Conservation (phyloP, 2,888 invertebrate species). For the Scaptomyza cyrtandrae region DNA sequence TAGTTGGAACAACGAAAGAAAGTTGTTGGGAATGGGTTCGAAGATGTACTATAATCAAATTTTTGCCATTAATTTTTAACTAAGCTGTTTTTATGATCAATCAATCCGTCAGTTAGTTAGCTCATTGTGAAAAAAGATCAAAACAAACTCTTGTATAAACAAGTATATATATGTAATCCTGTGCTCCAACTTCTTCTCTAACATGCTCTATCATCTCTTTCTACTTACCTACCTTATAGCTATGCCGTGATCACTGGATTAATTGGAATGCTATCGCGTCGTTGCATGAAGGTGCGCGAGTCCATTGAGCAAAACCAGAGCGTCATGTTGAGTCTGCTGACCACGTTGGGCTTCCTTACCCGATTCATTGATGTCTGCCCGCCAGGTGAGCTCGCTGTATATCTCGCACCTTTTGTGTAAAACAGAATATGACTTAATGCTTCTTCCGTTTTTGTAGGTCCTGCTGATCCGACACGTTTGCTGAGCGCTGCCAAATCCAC, state of each 20-base stretch:
- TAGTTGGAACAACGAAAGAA: too few species aligned
- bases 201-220: neutral
- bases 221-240: conserved; percentile 84
- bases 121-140: too few species aligned
- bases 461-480: conserved; percentile 83
- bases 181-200: too few species aligned
- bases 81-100: too few species aligned
- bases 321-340: conserved; percentile 83
- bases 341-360: conserved; percentile 84
- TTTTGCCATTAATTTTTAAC: too few species aligned
- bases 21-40: too few species aligned
- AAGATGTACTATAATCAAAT: too few species aligned
- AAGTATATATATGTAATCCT: too few species aligned
- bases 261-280: conserved; percentile 90
- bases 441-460: conserved; percentile 56
- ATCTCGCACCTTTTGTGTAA: conserved; percentile 51
- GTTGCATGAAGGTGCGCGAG: conserved; percentile 89
- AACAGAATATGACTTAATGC: too few species aligned
- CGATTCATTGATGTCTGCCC: conserved; percentile 84
- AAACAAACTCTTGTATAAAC: too few species aligned
- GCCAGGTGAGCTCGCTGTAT: conserved; percentile 79
- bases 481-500: conserved; percentile 83
- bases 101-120: too few species aligned
- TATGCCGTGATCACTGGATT: conserved; percentile 92
- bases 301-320: conserved; percentile 85